Evolutionary conservation across 2,113 vertebrate genomes (phyloP), one percentile per base, ranked within the genome.

Genomic region (Chloroceryle aenea): DNA sequence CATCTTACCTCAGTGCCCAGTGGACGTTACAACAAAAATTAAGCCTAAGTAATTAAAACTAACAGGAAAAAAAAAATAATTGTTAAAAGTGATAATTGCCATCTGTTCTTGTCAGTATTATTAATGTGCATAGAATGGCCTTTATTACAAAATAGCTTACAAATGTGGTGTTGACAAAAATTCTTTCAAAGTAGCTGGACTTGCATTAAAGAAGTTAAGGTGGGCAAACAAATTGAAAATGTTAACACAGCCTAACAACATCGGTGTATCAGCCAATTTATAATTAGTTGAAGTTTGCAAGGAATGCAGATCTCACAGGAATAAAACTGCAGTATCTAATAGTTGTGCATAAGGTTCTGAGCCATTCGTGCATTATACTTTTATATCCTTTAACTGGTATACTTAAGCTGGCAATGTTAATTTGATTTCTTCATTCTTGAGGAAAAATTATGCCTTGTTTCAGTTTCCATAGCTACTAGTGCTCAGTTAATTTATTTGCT

Each of bases 81-180:
- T 85, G 52, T 97, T 96, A 88, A 95, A 97, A 97, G 66, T 13
- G 0, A 63, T 94, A 98, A 95, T 94, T 91, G 59, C 96, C 95
- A 96, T 98, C 97, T 98, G 96, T 96, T 97, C 82, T 96, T 93
- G 90, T 97, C 96, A 97, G 80, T 88, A 48, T 90, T 94, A 90
- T 95, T 96, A 96, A 97, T 98, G 68, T 77, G 68, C 69, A 42
- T 12, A 36, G 79, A 96, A 89, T 80, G 38, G 40, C 90, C 80
- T 89, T 96, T 97, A 81, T 84, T 75, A 67, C 75, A 95, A 92
- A 96, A 80, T 26, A 96, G 64, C 78, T 96, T 92, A 90, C 89
- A 74, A 93, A 77, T 71, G 73, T 96, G 58, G 63, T 63, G 79
- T 93, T 90, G 75, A 95, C 67, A 93, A 77, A 93, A 69, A 68